These are phyloP conservation scores for Phymanthus crucifer DNA, from an alignment of 92 coral and sea anemone genomes.

Conservation along the genomic window DNA sequence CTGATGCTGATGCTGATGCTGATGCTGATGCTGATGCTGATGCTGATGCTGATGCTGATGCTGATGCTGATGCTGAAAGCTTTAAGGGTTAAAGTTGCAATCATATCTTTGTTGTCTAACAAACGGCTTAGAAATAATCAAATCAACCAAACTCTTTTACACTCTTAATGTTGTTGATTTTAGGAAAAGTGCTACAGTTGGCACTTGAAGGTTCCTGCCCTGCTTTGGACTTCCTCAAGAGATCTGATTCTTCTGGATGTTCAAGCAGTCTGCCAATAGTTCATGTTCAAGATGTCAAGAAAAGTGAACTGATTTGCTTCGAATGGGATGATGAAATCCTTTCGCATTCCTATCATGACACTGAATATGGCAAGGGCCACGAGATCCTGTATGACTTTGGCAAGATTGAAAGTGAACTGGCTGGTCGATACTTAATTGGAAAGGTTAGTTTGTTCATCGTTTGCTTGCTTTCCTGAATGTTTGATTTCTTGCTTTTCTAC, in stretches of 20 bases:
- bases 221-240: slow-evolving; percentile 54
- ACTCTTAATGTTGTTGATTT: not conserved
- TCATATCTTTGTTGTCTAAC: too few species aligned
- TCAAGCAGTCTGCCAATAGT: slow-evolving; percentile 49
- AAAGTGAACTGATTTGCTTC: slow-evolving; percentile 54
- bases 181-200: slow-evolving; percentile 42
- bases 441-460: slow-evolving; percentile 23
- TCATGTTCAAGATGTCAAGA: slow-evolving; percentile 55
- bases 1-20: too few species aligned
- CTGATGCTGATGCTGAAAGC: too few species aligned
- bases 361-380: slow-evolving; percentile 68
- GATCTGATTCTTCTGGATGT: slow-evolving; percentile 2
- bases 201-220: slow-evolving; percentile 47
- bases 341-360: slow-evolving; percentile 55
- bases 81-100: too few species aligned
- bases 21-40: too few species aligned
- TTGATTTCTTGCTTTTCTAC: too few species aligned
- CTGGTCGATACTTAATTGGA: slow-evolving; percentile 47
- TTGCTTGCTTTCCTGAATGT: too few species aligned
- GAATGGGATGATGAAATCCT: slow-evolving; percentile 60
- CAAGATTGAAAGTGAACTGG: slow-evolving; percentile 58
- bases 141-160: too few species aligned
- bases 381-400: slow-evolving; percentile 61
- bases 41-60: too few species aligned
- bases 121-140: too few species aligned